Percentiles rank a stretch among this genome's conserved stretches.
phyloP scores from a whole-genome alignment of 2,888 invertebrate species.

The Pyrocoelia pectoralis region DNA sequence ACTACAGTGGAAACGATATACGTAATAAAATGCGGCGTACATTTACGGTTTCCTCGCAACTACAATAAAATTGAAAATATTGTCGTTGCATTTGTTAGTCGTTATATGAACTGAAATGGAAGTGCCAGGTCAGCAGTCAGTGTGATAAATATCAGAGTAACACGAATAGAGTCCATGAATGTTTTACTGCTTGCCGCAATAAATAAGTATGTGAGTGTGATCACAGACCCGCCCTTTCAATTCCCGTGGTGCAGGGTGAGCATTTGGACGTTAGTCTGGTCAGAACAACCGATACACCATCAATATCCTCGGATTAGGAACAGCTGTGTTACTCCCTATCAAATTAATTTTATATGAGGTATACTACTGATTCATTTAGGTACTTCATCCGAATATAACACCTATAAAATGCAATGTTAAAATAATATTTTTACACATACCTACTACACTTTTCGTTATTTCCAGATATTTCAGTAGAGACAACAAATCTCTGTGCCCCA shows the following conservation, averaged over 20 bases:
- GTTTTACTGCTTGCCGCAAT: slow-evolving; percentile 37
- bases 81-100: slow-evolving; percentile 19
- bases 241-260: slow-evolving; percentile 36
- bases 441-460: neutral
- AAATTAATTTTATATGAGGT: slow-evolving; percentile 39
- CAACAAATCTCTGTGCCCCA: too few relatives aligned
- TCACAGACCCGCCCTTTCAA: slow-evolving; percentile 38
- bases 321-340: slow-evolving; percentile 39
- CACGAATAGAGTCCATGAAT: slow-evolving; percentile 35
- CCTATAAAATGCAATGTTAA: slow-evolving; percentile 18
- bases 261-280: slow-evolving; percentile 31
- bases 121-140: slow-evolving; percentile 32
- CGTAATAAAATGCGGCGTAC: neutral
- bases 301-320: slow-evolving; percentile 42
- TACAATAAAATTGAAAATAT: slow-evolving; percentile 27
- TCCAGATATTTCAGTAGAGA: too few relatives aligned
- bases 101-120: slow-evolving; percentile 21
- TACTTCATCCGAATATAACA: slow-evolving; percentile 24
- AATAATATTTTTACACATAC: slow-evolving; percentile 11
- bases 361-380: slow-evolving; percentile 30
- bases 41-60: neutral
- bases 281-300: slow-evolving; percentile 40
- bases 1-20: neutral
- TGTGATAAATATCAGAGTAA: slow-evolving; percentile 36
- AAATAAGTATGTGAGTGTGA: slow-evolving; percentile 39